Evolutionary conservation across 64 coral and sea anemone species (phyloP).

Genomic region (Dendrophyllia cribrosa): DNA sequence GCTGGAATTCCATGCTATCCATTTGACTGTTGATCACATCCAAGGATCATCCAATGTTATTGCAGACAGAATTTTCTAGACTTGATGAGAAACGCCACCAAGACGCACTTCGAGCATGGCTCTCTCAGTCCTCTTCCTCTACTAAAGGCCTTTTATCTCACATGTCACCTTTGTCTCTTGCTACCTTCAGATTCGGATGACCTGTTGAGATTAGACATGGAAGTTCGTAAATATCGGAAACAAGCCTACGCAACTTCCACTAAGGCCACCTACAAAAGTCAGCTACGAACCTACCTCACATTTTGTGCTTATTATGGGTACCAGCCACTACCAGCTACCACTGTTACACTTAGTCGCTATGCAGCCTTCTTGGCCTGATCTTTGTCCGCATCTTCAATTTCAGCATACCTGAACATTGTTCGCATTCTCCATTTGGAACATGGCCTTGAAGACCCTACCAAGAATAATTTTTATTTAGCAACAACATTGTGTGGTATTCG

Average conservation of each 20-base stretch:
- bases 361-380: conserved; percentile 41
- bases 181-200: conserved; percentile 21
- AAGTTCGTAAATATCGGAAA: conserved; percentile 31
- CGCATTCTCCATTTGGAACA: conserved; percentile 42
- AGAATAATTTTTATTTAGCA: conserved; percentile 50
- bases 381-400: conserved; percentile 16
- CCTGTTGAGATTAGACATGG: conserved; percentile 39
- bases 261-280: conserved; percentile 20
- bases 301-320: conserved; percentile 41
- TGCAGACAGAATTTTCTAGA: neutral
- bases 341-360: conserved; percentile 11
- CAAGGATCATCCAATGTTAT: neutral
- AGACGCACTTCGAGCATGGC: conserved; percentile 27
- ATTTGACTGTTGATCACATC: neutral
- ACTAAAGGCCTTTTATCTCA: conserved; percentile 3
- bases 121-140: conserved; percentile 48
- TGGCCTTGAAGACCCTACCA: conserved; percentile 41
- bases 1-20: no score
- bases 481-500: conserved; percentile 11
- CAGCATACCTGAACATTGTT: conserved; percentile 45
- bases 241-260: conserved; percentile 36
- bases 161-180: conserved; percentile 49
- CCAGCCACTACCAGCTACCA: conserved; percentile 31
- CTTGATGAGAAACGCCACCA: conserved; percentile 37
- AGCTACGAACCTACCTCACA: conserved; percentile 20